phyloP scores from a whole-genome alignment of 1,140 invertebrate species.

The Drosophila biarmipes region DNA sequence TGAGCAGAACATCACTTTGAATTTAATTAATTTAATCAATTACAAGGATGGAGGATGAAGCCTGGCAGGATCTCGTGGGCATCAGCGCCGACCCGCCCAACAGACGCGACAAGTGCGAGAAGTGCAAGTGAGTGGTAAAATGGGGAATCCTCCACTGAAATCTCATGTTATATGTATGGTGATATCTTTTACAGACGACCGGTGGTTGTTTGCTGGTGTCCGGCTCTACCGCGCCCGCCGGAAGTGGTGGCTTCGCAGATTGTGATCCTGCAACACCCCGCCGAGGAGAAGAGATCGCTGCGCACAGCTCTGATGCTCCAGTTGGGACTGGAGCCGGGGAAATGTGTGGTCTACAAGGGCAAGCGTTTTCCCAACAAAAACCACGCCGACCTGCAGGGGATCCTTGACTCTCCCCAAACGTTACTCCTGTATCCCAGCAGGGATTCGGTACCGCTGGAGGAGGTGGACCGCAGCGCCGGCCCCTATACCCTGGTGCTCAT shows the following conservation, averaged over 20 bases:
- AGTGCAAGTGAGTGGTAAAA: conserved; percentile 88
- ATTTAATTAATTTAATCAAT: conserved; percentile 53
- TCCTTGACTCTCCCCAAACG: conserved; percentile 89
- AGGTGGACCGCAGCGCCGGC: conserved; percentile 84
- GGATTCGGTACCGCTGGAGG: conserved; percentile 86
- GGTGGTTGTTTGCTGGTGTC: conserved; percentile 94
- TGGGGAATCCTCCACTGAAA: not conserved
- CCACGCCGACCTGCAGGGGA: conserved; percentile 87
- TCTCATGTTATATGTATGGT: not conserved
- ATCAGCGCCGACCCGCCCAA: conserved; percentile 90
- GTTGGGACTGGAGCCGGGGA: conserved; percentile 89
- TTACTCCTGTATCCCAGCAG: conserved; percentile 93
- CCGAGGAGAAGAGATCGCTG: conserved; percentile 95
- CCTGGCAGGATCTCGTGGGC: conserved; percentile 87
- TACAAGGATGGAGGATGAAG: conserved; percentile 54
- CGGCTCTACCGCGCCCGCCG: conserved; percentile 89
- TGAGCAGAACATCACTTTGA: conserved; percentile 10
- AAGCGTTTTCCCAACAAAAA: conserved; percentile 93
- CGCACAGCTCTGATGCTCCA: conserved; percentile 95
- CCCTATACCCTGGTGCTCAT: conserved; percentile 93
- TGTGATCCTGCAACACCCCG: conserved; percentile 95
- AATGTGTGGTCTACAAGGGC: conserved; percentile 92
- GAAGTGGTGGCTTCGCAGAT: conserved; percentile 89
- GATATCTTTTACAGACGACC: conserved; percentile 88
- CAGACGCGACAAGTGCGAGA: conserved; percentile 88